Conservation (phyloP, 1,140 invertebrate genomes). For the Babylonia areolata region DNA sequence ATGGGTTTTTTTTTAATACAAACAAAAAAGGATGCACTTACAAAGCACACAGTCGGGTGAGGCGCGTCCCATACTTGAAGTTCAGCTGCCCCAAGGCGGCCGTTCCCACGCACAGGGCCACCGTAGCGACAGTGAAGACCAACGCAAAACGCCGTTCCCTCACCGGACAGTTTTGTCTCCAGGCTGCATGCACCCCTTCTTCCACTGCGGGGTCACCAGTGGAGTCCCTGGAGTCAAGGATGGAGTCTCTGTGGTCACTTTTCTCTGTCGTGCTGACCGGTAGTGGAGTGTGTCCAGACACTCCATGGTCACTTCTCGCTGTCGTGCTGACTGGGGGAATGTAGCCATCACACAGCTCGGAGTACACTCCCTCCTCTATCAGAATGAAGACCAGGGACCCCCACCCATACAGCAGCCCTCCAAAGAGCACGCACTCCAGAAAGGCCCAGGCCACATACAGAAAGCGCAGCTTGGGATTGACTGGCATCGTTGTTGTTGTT, state of each 20-base stretch:
- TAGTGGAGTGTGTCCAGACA: no score
- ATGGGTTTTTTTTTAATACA: no score
- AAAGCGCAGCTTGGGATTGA: conserved; percentile 32
- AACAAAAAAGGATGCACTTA: no score
- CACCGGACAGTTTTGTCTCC: conserved; percentile 38
- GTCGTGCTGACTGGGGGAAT: no score
- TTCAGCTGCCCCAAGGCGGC: conserved; percentile 62
- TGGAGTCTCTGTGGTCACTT: no score
- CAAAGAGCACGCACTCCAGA: conserved; percentile 56
- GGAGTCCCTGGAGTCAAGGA: no score
- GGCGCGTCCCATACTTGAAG: conserved; percentile 56
- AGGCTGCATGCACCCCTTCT: no score
- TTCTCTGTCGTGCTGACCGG: no score
- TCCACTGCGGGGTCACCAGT: no score
- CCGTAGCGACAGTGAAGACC: conserved; percentile 60
- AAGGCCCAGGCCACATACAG: conserved; percentile 53
- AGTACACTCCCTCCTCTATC: conserved; percentile 57
- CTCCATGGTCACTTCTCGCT: no score
- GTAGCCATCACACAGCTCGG: conserved; percentile 28
- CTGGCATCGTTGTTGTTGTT: conserved; percentile 7
- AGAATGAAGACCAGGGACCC: conserved; percentile 60
- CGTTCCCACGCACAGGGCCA: conserved; percentile 59
- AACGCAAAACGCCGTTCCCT: conserved; percentile 56
- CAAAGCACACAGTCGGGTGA: conserved; percentile 58
- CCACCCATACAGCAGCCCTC: conserved; percentile 61